phyloP scores from a whole-genome alignment of 2,113 vertebrate species.

The Carassius auratus region DNA sequence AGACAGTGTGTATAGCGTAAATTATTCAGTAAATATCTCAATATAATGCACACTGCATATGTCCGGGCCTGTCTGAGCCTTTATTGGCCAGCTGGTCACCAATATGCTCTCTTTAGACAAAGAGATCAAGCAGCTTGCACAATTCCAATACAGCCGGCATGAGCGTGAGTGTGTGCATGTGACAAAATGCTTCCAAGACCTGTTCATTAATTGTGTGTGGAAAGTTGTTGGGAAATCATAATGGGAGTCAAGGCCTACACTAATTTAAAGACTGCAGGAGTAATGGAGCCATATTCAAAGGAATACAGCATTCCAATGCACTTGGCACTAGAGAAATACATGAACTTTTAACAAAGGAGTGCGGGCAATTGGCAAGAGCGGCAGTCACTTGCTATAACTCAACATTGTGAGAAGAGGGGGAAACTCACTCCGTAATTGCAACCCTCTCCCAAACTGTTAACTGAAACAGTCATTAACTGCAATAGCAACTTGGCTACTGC shows the following conservation, averaged over 20 bases:
- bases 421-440: constrained; percentile 76
- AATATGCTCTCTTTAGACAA: constrained; percentile 76
- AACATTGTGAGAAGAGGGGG: constrained; percentile 65
- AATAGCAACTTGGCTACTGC: constrained; percentile 79
- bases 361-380: constrained; percentile 75
- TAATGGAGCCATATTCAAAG: constrained; percentile 75
- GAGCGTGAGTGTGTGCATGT: constrained; percentile 12
- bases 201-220: constrained; percentile 79
- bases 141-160: constrained; percentile 74
- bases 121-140: constrained; percentile 69
- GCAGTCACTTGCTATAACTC: constrained; percentile 75
- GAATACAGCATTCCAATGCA: constrained; percentile 76
- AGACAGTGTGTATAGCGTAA: constrained; percentile 72
- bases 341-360: constrained; percentile 79
- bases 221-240: constrained; percentile 78
- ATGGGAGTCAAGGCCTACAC: constrained; percentile 76
- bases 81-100: constrained; percentile 83
- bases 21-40: constrained; percentile 81
- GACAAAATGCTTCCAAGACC: constrained; percentile 76
- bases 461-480: constrained; percentile 83
- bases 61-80: constrained; percentile 73
- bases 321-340: constrained; percentile 76
- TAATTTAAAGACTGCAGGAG: constrained; percentile 65
- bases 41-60: constrained; percentile 82
- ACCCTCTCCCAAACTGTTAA: constrained; percentile 79